Percentiles rank a stretch among this genome's conserved stretches.
These are phyloP conservation scores for fruit fly (Drosophila melanogaster) DNA, from an alignment of 1,140 invertebrate species.

Conservation along the genomic window Release_6_plus_ISO1_MT NC_004354.4:18760001-18760500, in stretches of 20 bases:
- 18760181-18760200: neutral
- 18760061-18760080: neutral
- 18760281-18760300: neutral
- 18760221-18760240: slow-evolving; percentile 9
- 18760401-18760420: neutral
- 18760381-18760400: neutral
- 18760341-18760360: neutral
- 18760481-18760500: slow-evolving; percentile 19
- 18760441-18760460: slow-evolving; percentile 29
- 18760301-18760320: neutral
- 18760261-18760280: slow-evolving; percentile 1
- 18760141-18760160: neutral
- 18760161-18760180: neutral
- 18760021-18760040: slow-evolving; percentile 35
- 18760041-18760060: neutral
- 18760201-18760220: slow-evolving; percentile 15
- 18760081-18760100: too few species aligned
- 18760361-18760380: neutral
- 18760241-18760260: slow-evolving; percentile 22
- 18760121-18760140: slow-evolving; percentile 3
- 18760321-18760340: neutral
- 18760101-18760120: neutral
- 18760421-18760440: neutral
- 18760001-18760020: slow-evolving; percentile 37
- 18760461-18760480: slow-evolving; percentile 9